These are phyloP conservation scores for Passer domesticus DNA, from an alignment of 2,113 vertebrate species.

Conservation along the genomic window DNA sequence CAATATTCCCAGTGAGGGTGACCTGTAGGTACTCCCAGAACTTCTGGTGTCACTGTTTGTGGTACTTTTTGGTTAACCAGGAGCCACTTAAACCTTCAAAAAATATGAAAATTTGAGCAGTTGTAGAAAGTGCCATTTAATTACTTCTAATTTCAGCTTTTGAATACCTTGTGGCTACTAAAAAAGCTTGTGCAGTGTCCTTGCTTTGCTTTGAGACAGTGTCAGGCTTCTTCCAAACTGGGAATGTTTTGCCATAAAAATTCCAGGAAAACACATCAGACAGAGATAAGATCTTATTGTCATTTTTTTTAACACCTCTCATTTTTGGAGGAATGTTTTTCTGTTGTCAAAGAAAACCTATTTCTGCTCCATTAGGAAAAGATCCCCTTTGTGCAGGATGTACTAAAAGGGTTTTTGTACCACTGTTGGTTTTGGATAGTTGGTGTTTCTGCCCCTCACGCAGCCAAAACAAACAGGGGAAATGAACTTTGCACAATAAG, in stretches of 20 bases:
- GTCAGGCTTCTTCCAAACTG: neutral
- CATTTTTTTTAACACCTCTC: conserved; percentile 8
- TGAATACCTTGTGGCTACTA: neutral
- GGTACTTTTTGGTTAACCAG: neutral
- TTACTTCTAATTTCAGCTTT: neutral
- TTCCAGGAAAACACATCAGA: neutral
- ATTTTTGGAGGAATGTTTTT: neutral
- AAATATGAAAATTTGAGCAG: neutral
- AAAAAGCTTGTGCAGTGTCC: neutral
- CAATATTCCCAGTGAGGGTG: neutral
- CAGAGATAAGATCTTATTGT: conserved; percentile 1
- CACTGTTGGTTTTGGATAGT: conserved; percentile 44
- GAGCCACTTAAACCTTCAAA: neutral
- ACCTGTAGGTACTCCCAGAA: neutral
- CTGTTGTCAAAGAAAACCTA: neutral
- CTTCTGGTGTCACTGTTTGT: neutral
- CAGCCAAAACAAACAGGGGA: conserved; percentile 65
- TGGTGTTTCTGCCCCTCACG: neutral
- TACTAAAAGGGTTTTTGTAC: conserved; percentile 45
- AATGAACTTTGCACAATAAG: conserved; percentile 55
- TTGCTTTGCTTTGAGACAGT: neutral
- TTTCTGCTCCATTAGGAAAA: conserved; percentile 24
- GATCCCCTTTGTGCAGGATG: conserved; percentile 50
- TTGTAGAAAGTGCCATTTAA: neutral
- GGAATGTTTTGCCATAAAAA: neutral